A percentile compares a stretch with the other conserved stretches of the same genome.
phyloP scores from a whole-genome alignment of 1,140 invertebrate species.

The Brachionus calyciflorus region DNA sequence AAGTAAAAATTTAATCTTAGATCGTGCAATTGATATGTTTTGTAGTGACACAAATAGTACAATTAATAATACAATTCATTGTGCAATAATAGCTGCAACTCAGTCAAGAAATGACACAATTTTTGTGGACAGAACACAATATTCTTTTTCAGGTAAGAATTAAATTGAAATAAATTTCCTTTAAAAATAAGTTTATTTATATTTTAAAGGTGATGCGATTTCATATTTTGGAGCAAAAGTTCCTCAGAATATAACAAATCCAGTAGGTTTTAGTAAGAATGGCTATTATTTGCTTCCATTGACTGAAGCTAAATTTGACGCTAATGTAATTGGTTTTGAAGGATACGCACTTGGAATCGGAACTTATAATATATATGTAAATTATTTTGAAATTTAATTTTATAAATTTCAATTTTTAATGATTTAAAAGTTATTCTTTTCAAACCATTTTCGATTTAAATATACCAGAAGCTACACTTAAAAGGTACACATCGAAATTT shows the following conservation, averaged over 20 bases:
- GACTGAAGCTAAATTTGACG: background rate
- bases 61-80: background rate
- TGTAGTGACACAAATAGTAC: background rate
- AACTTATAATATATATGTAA: background rate
- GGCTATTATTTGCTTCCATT: background rate
- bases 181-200: background rate
- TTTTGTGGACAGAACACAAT: background rate
- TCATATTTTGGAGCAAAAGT: background rate
- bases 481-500: too few species aligned
- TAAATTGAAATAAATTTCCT: background rate
- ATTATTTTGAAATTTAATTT: too few species aligned
- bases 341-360: background rate
- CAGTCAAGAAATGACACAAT: background rate
- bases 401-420: too few species aligned
- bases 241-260: background rate
- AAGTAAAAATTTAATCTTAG: background rate
- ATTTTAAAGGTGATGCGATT: background rate
- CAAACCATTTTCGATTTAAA: too few species aligned
- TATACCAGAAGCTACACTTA: too few species aligned
- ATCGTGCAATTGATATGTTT: background rate
- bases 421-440: too few species aligned
- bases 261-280: background rate
- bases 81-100: background rate
- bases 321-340: background rate
- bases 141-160: background rate